Evolutionary conservation across 2,113 vertebrate genomes (phyloP).

Genomic region (Sturnira hondurensis): DNA sequence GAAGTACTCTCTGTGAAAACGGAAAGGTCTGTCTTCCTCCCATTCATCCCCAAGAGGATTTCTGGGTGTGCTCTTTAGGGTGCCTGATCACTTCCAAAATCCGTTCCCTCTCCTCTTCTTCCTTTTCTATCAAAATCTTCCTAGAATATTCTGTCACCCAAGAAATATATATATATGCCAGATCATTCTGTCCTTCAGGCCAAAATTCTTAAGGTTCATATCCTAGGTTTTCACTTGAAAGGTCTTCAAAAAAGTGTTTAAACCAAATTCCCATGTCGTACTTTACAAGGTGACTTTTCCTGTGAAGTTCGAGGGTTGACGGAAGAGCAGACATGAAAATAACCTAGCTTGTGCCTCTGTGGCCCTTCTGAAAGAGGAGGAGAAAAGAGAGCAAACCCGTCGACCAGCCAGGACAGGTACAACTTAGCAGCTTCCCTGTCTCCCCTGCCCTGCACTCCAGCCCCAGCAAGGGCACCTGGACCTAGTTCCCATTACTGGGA

Average conservation of each 20-base stretch:
- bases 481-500: not conserved
- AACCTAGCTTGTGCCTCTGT: not conserved
- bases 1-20: accelerated
- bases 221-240: not conserved
- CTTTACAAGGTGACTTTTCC: not conserved
- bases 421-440: not conserved
- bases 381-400: no score
- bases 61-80: not conserved
- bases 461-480: not conserved
- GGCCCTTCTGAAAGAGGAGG: not conserved
- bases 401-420: not conserved
- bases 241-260: not conserved
- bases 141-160: not conserved
- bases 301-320: conserved; percentile 18
- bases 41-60: accelerated
- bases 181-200: not conserved
- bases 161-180: not conserved
- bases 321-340: not conserved
- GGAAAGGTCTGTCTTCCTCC: not conserved
- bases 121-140: not conserved
- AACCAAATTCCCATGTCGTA: not conserved
- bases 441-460: not conserved
- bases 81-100: not conserved
- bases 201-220: not conserved
- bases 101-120: not conserved